A percentile compares a stretch with the other conserved stretches of the same genome.
Conservation (phyloP, 2,888 invertebrate species). For the Papilio protenor region DNA sequence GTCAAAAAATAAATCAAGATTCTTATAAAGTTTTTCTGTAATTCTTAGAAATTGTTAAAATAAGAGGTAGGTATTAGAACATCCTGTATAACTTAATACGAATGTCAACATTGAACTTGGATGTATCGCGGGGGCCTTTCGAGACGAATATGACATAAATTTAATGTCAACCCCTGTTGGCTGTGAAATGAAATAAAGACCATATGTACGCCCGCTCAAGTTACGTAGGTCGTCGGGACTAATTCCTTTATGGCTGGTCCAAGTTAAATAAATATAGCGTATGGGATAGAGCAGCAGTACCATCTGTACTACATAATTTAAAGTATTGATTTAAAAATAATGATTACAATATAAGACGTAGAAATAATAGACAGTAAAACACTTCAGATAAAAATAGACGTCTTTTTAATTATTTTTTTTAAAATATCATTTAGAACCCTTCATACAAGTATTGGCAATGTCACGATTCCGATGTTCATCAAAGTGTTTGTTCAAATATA, state of each 20-base stretch:
- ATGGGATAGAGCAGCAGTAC: not conserved
- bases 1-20: too few species aligned
- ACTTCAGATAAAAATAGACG: too few species aligned
- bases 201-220: conserved; percentile 77
- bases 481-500: too few species aligned
- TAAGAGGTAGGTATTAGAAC: conserved; percentile 50
- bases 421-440: too few species aligned
- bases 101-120: conserved; percentile 81
- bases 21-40: too few species aligned
- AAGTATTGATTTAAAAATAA: not conserved
- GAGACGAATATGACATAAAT: conserved; percentile 80
- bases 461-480: too few species aligned
- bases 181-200: conserved; percentile 77
- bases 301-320: too few species aligned
- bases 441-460: too few species aligned
- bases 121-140: conserved; percentile 59
- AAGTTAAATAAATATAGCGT: conserved; percentile 47
- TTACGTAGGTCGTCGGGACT: conserved; percentile 74
- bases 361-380: not conserved
- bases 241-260: conserved; percentile 59
- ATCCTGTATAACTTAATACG: conserved; percentile 75
- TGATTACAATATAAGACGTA: not conserved
- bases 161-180: conserved; percentile 76
- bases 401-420: too few species aligned
- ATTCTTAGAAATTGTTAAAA: too few species aligned